Conservation (phyloP, 2,888 invertebrate species). For the Branchellion lobata region DNA sequence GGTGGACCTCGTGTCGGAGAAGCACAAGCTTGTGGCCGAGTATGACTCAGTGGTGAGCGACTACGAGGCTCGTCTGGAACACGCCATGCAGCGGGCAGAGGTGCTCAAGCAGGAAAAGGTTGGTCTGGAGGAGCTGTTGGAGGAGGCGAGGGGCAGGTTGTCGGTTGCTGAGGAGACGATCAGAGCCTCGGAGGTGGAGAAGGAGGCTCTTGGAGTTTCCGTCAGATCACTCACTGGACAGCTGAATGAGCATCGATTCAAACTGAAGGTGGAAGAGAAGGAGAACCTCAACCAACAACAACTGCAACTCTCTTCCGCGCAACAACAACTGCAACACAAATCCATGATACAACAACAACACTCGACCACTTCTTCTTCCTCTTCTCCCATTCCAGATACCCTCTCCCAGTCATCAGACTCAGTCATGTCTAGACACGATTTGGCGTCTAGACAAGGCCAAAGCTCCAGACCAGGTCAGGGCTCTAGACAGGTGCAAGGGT, state of each 20-base stretch:
- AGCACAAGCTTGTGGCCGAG: too few relatives aligned
- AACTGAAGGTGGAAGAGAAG: neutral
- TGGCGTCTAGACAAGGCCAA: too few relatives aligned
- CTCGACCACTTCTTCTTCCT: neutral
- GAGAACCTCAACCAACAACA: neutral
- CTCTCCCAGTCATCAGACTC: neutral
- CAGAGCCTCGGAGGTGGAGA: neutral
- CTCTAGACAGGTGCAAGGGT: too few relatives aligned
- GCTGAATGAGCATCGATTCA: neutral
- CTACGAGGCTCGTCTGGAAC: too few relatives aligned
- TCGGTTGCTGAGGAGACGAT: too few relatives aligned
- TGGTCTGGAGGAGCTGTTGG: neutral
- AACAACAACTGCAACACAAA: too few relatives aligned
- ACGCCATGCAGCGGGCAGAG: neutral
- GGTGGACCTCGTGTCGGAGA: neutral
- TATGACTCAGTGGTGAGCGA: too few relatives aligned
- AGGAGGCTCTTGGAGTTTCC: neutral
- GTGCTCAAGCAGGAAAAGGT: neutral
- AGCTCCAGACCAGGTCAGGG: too few relatives aligned
- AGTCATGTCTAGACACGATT: neutral
- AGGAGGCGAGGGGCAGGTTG: too few relatives aligned
- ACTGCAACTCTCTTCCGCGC: too few relatives aligned
- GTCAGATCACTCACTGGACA: neutral
- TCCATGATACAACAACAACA: too few relatives aligned
- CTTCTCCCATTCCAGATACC: neutral